These are phyloP conservation scores for Hyperoplus lanceolatus DNA, from an alignment of 2,797 vertebrate species.

Conservation along the genomic window DNA sequence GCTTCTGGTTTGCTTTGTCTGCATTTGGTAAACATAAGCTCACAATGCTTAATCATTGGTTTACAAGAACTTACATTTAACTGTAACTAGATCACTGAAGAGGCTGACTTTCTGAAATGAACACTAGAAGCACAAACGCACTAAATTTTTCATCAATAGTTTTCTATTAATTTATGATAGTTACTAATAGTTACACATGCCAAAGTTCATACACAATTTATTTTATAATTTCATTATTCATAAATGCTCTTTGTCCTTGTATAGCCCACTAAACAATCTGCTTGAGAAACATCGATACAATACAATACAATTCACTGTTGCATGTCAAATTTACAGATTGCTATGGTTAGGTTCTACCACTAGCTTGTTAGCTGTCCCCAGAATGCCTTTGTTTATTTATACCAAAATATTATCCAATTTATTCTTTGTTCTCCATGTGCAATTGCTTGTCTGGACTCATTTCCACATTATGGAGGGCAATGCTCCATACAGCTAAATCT, in stretches of 20 bases:
- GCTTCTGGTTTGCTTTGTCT: conserved; percentile 6
- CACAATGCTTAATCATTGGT: neutral
- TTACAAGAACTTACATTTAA: neutral
- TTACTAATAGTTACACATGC: no score
- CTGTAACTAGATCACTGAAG: neutral
- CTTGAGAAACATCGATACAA: no score
- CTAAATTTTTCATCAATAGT: neutral
- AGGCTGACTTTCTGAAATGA: neutral
- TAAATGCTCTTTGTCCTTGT: neutral
- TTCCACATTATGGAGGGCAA: conserved; percentile 4
- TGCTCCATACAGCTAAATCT: conserved; percentile 13
- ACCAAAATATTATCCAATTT: conserved; percentile 40
- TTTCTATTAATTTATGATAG: neutral
- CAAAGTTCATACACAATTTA: no score
- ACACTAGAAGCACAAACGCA: neutral
- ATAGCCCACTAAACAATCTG: neutral
- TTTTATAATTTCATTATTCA: no score
- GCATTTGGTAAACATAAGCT: neutral
- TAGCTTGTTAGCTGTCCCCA: conserved; percentile 31
- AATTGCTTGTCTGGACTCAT: conserved; percentile 50
- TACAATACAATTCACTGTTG: neutral
- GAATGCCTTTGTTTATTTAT: conserved; percentile 34
- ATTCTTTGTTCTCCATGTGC: conserved; percentile 4
- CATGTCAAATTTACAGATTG: neutral
- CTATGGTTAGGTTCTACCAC: conserved; percentile 15